These are phyloP conservation scores for Hucho hucho DNA, from an alignment of 2,113 vertebrate genomes.

Conservation along the genomic window DNA sequence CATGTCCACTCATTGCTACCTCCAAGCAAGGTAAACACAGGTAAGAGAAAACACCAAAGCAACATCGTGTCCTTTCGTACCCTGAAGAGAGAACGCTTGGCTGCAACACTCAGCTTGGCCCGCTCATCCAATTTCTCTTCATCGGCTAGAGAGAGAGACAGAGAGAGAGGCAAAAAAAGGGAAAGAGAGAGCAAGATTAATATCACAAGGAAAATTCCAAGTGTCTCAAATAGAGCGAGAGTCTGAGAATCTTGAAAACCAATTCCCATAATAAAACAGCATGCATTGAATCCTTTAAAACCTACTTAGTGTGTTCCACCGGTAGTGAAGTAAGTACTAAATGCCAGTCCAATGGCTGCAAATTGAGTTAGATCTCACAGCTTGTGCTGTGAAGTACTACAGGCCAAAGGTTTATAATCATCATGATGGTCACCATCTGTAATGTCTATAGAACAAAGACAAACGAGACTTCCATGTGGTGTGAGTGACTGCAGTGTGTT, in stretches of 20 bases:
- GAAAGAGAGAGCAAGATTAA: not conserved
- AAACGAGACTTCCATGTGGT: too few relatives aligned
- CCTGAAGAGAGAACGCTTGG: conserved; percentile 94
- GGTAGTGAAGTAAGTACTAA: too few relatives aligned
- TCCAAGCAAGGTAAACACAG: not conserved
- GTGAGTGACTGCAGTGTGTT: too few relatives aligned
- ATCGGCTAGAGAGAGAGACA: conserved; percentile 58
- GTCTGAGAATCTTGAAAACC: not conserved
- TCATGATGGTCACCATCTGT: too few relatives aligned
- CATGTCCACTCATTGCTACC: too few relatives aligned
- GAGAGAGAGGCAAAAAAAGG: not conserved
- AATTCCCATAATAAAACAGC: not conserved
- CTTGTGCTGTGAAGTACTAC: too few relatives aligned
- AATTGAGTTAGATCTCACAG: too few relatives aligned
- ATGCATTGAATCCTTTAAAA: too few relatives aligned
- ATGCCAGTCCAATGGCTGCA: too few relatives aligned
- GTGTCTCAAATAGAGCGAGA: not conserved
- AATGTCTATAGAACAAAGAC: too few relatives aligned
- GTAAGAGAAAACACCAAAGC: not conserved
- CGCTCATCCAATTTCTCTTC: conserved; percentile 93
- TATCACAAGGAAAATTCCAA: not conserved
- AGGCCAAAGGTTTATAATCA: too few relatives aligned
- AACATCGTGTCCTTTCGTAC: conserved; percentile 64
- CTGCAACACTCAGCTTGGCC: conserved; percentile 93
- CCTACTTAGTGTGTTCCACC: too few relatives aligned